A percentile compares a stretch with the other conserved stretches of the same genome.
These are phyloP conservation scores for Bradynema listronoti DNA, from an alignment of 1,140 invertebrate genomes.

Conservation along the genomic window DNA sequence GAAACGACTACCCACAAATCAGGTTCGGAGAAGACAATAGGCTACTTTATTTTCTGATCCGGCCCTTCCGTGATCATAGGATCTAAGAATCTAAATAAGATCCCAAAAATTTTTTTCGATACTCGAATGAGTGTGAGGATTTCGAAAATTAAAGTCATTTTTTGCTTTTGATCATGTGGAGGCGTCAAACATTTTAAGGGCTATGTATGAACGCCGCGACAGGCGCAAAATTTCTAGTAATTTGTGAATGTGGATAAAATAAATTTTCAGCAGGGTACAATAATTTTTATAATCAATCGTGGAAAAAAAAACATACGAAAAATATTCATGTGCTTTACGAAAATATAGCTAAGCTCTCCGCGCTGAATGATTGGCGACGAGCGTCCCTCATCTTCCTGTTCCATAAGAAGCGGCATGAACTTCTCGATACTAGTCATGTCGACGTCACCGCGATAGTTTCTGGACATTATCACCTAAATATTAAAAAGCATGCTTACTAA, in stretches of 20 bases:
- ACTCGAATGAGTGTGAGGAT: no score
- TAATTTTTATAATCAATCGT: no score
- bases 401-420: constrained; percentile 82
- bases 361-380: constrained; percentile 68
- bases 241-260: no score
- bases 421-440: constrained; percentile 94
- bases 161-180: no score
- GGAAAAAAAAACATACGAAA: constrained; percentile 68
- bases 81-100: no score
- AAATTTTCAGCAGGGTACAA: no score
- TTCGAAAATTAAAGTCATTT: no score
- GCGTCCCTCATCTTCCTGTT: constrained; percentile 75
- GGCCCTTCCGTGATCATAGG: no score
- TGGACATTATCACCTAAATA: constrained; percentile 74
- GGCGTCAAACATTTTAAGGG: not conserved
- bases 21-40: no score
- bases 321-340: constrained; percentile 96
- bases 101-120: no score
- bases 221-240: constrained; percentile 19
- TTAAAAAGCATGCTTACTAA: constrained; percentile 14
- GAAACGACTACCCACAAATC: no score
- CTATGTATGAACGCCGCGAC: not conserved
- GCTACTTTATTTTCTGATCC: no score
- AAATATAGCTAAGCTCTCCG: constrained; percentile 84
- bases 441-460: constrained; percentile 95